Evolutionary conservation across 1,140 invertebrate species (phyloP), one percentile per base, ranked within the genome.

Genomic region (Drosophila chauvacae): DNA sequence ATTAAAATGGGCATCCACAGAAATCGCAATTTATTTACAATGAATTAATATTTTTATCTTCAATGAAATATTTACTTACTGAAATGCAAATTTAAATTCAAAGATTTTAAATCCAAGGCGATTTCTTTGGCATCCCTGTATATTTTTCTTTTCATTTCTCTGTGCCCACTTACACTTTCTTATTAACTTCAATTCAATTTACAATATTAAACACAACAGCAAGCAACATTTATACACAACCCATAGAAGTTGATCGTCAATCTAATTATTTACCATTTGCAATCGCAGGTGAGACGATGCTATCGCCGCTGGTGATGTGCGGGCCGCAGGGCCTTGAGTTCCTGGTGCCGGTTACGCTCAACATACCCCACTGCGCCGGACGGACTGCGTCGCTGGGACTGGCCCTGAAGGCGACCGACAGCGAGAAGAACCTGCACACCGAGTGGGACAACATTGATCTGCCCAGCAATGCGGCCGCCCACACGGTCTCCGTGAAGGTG

Each of bases 241-340:
- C 50, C 59, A 62, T 18, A 33, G 14, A 55, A 23, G 39, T 20
- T 14, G 11, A 33, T 3, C 0, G 50, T 37, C 2, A 26, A 68
- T 76, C 61, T 23, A 23, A 7, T 13, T 68, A 72, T 55, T 77
- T 84, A 72, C 47, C 33, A 18, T 85, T 64, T 63, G 5, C 13
- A 16, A 33, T 92, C 92, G 18, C 92, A 98, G 97, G 97, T 95
- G 97, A 98, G 95, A 96, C 96, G 44, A 95, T 98, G 93, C 94
- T 98, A 56, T 98, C 97, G 87, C 98, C 98, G 47, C 94, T 98
- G 76, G 97, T 98, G 78, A 97, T 98, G 96, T 98, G 97, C 94
- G 98, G 98, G 56, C 98, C 98, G 13, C 96, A 97, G 93, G 97
- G 97, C 60, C 94, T 98, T 60, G 95, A 96, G 92, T 99, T 99